These are phyloP conservation scores for Eurystomus glaucurus DNA, from an alignment of 2,797 vertebrate species.

Conservation along the genomic window DNA sequence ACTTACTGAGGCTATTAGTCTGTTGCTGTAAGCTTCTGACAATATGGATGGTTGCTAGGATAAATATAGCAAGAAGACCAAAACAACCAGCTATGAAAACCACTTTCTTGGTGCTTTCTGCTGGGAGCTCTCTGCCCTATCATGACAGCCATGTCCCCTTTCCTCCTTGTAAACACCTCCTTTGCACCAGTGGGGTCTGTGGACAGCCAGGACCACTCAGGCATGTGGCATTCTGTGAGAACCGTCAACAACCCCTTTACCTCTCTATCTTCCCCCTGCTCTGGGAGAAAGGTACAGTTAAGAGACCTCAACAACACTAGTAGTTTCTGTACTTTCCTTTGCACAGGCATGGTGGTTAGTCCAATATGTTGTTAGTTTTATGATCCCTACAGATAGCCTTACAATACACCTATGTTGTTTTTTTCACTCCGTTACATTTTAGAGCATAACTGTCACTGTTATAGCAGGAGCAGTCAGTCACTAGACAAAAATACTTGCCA, in stretches of 20 bases:
- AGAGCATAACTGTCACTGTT: accelerated
- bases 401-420: not conserved
- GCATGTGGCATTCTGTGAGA: not conserved
- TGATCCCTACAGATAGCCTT: not conserved
- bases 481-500: not conserved
- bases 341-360: not conserved
- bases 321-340: not conserved
- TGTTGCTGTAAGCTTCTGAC: not conserved
- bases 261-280: not conserved
- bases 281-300: not conserved
- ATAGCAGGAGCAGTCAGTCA: not conserved
- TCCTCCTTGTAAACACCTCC: not conserved
- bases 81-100: accelerated
- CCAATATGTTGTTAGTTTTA: not conserved
- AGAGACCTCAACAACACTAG: not conserved
- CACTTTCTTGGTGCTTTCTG: not conserved
- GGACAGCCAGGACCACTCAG: not conserved
- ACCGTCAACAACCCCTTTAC: not conserved
- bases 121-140: not conserved
- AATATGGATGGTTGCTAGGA: no score
- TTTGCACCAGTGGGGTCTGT: not conserved
- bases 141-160: not conserved
- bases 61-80: not conserved
- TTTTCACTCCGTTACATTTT: not conserved
- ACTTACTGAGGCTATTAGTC: not conserved